Evolutionary conservation across 2,113 vertebrate genomes (phyloP).

Genomic region (Excalfactoria chinensis): DNA sequence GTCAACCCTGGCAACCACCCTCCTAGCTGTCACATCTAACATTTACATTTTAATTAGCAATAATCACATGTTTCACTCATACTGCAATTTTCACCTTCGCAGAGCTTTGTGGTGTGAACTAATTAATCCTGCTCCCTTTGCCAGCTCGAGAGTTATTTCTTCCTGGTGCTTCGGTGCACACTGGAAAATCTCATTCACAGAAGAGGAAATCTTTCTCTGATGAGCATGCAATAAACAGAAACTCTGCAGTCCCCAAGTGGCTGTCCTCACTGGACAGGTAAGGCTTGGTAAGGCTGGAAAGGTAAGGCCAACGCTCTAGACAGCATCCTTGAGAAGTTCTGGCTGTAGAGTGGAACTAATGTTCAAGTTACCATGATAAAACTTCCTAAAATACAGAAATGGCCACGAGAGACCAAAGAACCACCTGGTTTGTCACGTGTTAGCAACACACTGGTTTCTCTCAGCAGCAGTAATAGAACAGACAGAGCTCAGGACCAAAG

Average conservation of each 20-base stretch:
- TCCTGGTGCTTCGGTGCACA: neutral
- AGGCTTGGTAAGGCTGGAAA: neutral
- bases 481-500: neutral
- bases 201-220: neutral
- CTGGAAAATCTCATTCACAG: neutral
- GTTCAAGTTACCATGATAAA: neutral
- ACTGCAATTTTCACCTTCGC: slow-evolving; percentile 47
- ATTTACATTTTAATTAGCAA: slow-evolving; percentile 58
- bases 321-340: neutral
- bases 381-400: neutral
- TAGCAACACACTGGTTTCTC: neutral
- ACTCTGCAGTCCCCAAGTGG: neutral
- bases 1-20: neutral
- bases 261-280: neutral
- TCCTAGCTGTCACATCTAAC: slow-evolving; percentile 14
- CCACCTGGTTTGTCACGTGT: no score
- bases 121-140: slow-evolving; percentile 16
- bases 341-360: no score
- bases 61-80: slow-evolving; percentile 46
- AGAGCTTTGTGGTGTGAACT: slow-evolving; percentile 8
- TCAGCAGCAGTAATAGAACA: neutral
- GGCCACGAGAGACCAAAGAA: neutral
- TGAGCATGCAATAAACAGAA: neutral
- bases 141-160: slow-evolving; percentile 26
- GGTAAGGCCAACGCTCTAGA: neutral